A percentile compares a stretch with the other conserved stretches of the same genome.
Evolutionary conservation across 2,113 vertebrate genomes (phyloP).

Genomic region (Osmerus eperlanus): DNA sequence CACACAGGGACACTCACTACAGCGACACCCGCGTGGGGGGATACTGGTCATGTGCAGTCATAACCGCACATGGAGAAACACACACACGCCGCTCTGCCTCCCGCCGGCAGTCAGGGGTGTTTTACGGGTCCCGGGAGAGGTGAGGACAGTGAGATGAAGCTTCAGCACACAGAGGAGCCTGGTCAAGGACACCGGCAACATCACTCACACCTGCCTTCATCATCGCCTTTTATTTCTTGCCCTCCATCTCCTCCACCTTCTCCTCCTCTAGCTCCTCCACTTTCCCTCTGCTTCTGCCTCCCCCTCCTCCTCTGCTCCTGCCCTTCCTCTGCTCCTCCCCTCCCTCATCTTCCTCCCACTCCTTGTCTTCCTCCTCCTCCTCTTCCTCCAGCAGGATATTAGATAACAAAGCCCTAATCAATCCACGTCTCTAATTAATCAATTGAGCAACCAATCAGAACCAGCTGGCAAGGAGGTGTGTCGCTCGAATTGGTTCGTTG

Average conservation of each 20-base stretch:
- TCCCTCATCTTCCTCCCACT: constrained; percentile 13
- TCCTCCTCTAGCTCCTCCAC: constrained; percentile 67
- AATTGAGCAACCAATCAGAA: constrained; percentile 57
- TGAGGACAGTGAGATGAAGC: constrained; percentile 62
- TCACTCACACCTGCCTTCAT: constrained; percentile 53
- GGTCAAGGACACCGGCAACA: constrained; percentile 69
- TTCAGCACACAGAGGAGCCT: constrained; percentile 62
- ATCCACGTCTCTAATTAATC: constrained; percentile 70
- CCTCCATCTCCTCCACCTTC: constrained; percentile 33
- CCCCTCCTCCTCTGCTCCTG: too few relatives aligned
- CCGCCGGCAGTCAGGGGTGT: constrained; percentile 31
- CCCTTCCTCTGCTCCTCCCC: too few relatives aligned
- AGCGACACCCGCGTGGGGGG: neutral
- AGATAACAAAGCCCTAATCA: constrained; percentile 62
- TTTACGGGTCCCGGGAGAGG: constrained; percentile 60
- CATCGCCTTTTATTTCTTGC: neutral
- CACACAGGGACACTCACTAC: neutral
- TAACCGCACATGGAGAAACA: constrained; percentile 41
- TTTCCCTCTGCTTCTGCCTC: constrained; percentile 65
- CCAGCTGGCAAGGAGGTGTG: constrained; percentile 67
- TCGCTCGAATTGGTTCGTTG: constrained; percentile 67
- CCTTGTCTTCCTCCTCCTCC: too few relatives aligned
- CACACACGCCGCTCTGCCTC: constrained; percentile 44
- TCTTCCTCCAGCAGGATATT: constrained; percentile 23
- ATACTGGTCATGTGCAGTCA: neutral